Percentiles rank a stretch among this genome's conserved stretches.
Conservation (phyloP, 1,140 invertebrate genomes). For the Carposina sasakii region DNA sequence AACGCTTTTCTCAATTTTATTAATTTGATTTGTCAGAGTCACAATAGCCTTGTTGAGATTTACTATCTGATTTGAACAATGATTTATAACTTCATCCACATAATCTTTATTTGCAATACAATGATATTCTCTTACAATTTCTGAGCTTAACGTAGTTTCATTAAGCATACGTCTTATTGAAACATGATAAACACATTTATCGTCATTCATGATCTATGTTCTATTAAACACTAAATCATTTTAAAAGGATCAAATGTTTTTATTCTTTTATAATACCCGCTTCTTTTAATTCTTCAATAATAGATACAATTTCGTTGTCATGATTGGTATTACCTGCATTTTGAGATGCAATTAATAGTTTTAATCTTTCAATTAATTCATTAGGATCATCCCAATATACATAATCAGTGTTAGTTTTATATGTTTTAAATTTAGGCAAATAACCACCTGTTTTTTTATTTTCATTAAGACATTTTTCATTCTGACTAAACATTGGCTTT, state of each 20-base stretch:
- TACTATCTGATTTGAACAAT: neutral
- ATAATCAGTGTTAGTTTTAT: constrained; percentile 28
- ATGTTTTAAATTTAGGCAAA: constrained; percentile 28
- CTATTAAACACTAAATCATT: neutral
- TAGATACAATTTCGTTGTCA: constrained; percentile 50
- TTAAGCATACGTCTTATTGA: constrained; percentile 8
- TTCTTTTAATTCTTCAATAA: constrained; percentile 35
- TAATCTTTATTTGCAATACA: neutral
- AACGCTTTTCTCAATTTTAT: neutral
- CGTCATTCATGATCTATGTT: constrained; percentile 7
- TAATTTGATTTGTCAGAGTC: neutral
- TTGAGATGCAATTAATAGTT: constrained; percentile 38
- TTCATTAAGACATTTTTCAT: neutral
- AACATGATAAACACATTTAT: constrained; percentile 23
- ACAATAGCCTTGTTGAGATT: neutral
- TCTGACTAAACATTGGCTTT: constrained; percentile 10
- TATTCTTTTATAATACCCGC: neutral
- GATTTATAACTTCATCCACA: neutral
- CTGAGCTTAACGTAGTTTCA: neutral
- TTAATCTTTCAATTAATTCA: constrained; percentile 44
- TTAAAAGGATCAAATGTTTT: neutral
- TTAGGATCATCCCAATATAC: constrained; percentile 29
- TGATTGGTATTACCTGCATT: constrained; percentile 36
- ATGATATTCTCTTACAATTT: neutral
- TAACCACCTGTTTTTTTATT: neutral